phyloP scores from a whole-genome alignment of 2,797 vertebrate genomes.

The Sarcophilus harrisii region DNA sequence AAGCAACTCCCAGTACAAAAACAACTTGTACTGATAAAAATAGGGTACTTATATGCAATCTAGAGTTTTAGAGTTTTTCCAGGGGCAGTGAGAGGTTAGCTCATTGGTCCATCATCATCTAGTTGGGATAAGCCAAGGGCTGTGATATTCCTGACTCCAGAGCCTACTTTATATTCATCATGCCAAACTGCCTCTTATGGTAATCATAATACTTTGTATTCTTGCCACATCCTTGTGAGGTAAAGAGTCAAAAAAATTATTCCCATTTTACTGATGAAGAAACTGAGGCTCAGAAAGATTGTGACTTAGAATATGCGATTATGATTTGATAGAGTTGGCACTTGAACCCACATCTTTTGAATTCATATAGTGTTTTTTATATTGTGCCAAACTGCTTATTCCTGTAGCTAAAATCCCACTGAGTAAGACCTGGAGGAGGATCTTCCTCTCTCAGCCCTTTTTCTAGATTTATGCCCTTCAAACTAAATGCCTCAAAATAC shows the following conservation, averaged over 20 bases:
- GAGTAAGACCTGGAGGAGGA: not conserved
- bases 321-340: not conserved
- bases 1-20: not conserved
- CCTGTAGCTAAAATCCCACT: not conserved
- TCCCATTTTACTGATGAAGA: not conserved
- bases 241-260: not conserved
- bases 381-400: not conserved
- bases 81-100: not conserved
- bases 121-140: not conserved
- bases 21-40: not conserved
- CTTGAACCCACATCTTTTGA: not conserved
- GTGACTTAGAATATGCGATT: not conserved
- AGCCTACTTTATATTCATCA: not conserved
- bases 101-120: not conserved
- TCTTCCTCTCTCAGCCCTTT: not conserved
- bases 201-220: not conserved
- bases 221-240: not conserved
- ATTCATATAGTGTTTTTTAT: not conserved
- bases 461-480: not conserved
- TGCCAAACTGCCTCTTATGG: not conserved
- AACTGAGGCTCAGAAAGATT: not conserved
- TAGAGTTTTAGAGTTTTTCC: not conserved
- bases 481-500: not conserved
- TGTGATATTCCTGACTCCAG: not conserved
- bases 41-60: not conserved